These are phyloP conservation scores for Phaonia tiefii DNA, from an alignment of 2,888 invertebrate species.

Conservation along the genomic window DNA sequence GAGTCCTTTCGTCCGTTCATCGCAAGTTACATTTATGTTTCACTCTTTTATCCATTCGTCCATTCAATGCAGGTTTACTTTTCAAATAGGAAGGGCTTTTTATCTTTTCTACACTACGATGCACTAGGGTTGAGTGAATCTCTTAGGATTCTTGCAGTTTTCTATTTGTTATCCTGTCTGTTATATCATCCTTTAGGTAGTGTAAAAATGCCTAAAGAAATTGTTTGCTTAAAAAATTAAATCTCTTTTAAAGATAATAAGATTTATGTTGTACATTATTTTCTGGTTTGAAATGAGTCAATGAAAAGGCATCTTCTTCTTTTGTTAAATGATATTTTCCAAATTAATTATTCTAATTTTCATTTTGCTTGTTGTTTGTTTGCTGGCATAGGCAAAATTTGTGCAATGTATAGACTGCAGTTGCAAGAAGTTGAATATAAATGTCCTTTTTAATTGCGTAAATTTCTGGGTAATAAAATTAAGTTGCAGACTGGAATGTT, in stretches of 20 bases:
- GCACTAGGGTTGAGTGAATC: neutral
- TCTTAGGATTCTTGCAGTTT: neutral
- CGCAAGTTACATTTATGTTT: neutral
- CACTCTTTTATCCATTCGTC: neutral
- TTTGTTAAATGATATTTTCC: conserved; percentile 17
- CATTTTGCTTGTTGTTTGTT: conserved; percentile 14
- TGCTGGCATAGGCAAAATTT: conserved; percentile 8
- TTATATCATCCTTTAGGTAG: neutral
- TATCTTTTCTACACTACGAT: neutral
- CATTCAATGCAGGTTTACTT: conserved; percentile 15
- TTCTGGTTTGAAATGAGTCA: neutral
- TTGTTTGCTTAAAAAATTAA: conserved; percentile 47
- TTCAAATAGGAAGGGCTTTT: neutral
- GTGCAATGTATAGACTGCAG: conserved; percentile 15
- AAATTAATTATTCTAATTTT: conserved; percentile 14
- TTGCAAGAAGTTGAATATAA: neutral
- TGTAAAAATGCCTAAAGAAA: conserved; percentile 46
- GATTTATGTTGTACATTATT: conserved; percentile 41
- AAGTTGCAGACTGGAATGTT: neutral
- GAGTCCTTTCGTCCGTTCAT: neutral
- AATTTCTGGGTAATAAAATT: neutral
- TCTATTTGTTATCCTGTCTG: neutral
- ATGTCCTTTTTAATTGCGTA: neutral
- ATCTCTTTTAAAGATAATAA: conserved; percentile 52
- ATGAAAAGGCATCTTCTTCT: neutral